phyloP scores from a whole-genome alignment of 2,888 invertebrate genomes.

The Branchinecta sandiegonensis region DNA sequence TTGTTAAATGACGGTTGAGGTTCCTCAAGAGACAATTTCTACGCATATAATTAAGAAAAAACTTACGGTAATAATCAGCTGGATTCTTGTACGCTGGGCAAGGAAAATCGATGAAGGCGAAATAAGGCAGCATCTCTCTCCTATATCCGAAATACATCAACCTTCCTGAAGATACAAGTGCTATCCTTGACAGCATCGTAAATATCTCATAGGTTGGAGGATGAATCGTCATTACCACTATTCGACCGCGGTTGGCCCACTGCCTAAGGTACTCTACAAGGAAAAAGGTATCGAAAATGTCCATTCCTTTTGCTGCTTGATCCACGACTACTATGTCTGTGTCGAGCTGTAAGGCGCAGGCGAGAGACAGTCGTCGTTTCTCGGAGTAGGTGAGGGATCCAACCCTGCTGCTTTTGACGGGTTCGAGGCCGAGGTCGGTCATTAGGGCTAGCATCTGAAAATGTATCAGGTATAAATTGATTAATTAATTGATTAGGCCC shows the following conservation, averaged over 20 bases:
- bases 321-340: slow-evolving; percentile 74
- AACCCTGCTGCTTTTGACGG: slow-evolving; percentile 73
- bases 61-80: slow-evolving; percentile 68
- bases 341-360: slow-evolving; percentile 65
- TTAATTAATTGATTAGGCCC: no score
- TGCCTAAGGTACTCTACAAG: slow-evolving; percentile 82
- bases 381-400: slow-evolving; percentile 74
- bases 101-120: slow-evolving; percentile 76
- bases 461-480: background rate
- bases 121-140: slow-evolving; percentile 80
- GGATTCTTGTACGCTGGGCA: slow-evolving; percentile 94
- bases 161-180: slow-evolving; percentile 73
- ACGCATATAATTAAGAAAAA: no score
- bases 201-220: slow-evolving; percentile 91
- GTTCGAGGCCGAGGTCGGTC: slow-evolving; percentile 77
- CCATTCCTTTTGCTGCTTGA: slow-evolving; percentile 74
- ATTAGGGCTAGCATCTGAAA: slow-evolving; percentile 69
- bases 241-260: slow-evolving; percentile 63
- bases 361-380: slow-evolving; percentile 68
- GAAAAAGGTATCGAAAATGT: slow-evolving; percentile 91
- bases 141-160: slow-evolving; percentile 81
- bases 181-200: slow-evolving; percentile 74
- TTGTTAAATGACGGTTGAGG: no score
- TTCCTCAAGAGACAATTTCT: no score
- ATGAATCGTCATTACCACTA: slow-evolving; percentile 77